Percentiles rank a stretch among this genome's conserved stretches.
These are phyloP conservation scores for Lissocephala sabroskyi DNA, from an alignment of 2,888 invertebrate genomes.

Conservation along the genomic window DNA sequence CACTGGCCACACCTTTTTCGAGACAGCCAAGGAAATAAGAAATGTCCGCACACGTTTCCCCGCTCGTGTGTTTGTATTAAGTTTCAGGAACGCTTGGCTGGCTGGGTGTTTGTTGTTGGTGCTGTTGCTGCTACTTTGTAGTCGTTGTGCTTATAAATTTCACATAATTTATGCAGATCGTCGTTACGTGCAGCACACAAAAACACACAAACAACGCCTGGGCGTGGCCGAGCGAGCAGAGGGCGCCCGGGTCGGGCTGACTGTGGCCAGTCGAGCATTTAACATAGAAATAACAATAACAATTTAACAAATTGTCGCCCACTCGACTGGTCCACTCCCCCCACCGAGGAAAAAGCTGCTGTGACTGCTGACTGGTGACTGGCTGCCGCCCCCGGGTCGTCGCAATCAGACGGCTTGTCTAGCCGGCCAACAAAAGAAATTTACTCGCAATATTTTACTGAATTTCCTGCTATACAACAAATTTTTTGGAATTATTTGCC, in stretches of 20 bases:
- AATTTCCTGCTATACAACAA: conserved; percentile 45
- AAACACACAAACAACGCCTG: not conserved
- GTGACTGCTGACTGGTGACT: not conserved
- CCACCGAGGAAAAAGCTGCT: too few species aligned
- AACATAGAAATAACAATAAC: conserved; percentile 66
- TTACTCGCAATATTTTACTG: conserved; percentile 52
- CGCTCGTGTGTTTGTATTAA: too few species aligned
- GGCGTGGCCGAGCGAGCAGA: not conserved
- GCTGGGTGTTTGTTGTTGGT: too few species aligned
- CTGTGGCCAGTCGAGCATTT: conserved; percentile 54
- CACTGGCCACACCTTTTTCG: too few species aligned
- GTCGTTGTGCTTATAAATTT: conserved; percentile 56
- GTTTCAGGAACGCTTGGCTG: too few species aligned
- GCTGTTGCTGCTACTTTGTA: conserved; percentile 23
- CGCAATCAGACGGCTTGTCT: conserved; percentile 35
- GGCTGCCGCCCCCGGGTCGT: not conserved
- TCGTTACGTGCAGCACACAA: conserved; percentile 52
- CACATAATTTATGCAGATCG: conserved; percentile 62
- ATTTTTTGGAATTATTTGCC: conserved; percentile 51
- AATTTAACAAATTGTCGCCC: conserved; percentile 65
- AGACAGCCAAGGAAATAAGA: too few species aligned
- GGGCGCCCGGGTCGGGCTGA: not conserved
- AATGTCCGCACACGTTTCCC: too few species aligned
- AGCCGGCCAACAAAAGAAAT: conserved; percentile 55
- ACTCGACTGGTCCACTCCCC: not conserved